Base-by-base conservation (phyloP, 1,140 invertebrate genomes). In the Himalopsyche phryganea region DNA sequence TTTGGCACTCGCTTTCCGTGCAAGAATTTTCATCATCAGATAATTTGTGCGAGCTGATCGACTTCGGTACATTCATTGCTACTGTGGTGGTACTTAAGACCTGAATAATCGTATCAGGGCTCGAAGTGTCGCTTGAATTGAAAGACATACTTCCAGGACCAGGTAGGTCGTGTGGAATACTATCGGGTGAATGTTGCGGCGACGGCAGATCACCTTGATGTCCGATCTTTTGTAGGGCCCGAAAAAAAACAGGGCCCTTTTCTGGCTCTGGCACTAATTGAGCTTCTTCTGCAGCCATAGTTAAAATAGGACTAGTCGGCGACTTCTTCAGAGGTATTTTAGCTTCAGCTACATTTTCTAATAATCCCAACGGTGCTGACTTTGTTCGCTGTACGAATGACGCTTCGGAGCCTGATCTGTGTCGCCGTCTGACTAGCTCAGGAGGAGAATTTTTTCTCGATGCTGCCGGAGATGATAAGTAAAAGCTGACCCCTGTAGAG, bases 1-100 rank as follows among this genome's bases (percentile, higher is more conserved):
- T 56, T 69, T 71, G 69, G 57, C 75, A 79, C 0, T 69, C 65
- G 15, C 61, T 65, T 20, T 77, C 73, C 13, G 66, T 68, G 51
- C 71, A 76, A 38, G 66, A 71, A 5, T 66, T 65, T 42, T 82
- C 80, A 1, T 82, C 80, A 47, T 82, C 81, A 3, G 73, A 77
- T 32, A 77, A 49, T 58, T 79, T 79, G 28, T 77, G 75, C 41
- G 76, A 74, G 61, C 75, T 78, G 4, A 68, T 65, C 10, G 75
- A 77, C 58, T 79, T 79, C 0, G 75, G 73, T 11, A 78, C 63
- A 20, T 68, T 66, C 9, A 73, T 72, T 46, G 71, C 69, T 17
- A 71, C 67, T 6, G 49, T 32, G 15, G 71, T 69, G 2, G 68
- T 71, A 10, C 20, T 55, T 36, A 77, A 67, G 23, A 76, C 72